phyloP scores from a whole-genome alignment of 2,797 vertebrate species.

The Pangasius krempfi region DNA sequence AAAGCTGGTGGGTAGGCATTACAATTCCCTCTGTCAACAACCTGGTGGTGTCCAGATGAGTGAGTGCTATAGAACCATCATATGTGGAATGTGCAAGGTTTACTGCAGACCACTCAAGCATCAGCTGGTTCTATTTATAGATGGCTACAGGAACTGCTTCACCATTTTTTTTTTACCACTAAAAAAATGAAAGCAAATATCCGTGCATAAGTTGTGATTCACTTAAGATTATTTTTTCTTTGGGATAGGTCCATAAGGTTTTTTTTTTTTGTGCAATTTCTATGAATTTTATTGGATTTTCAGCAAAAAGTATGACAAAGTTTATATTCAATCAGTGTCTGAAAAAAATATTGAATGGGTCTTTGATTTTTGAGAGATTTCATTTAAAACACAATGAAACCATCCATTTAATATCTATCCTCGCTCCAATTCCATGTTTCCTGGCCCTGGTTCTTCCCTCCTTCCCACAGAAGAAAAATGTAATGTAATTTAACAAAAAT shows the following conservation, averaged over 20 bases:
- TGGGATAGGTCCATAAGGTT: background rate
- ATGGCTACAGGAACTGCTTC: slow-evolving; percentile 22
- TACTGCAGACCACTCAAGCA: slow-evolving; percentile 31
- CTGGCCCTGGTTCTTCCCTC: background rate
- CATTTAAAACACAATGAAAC: slow-evolving; percentile 28
- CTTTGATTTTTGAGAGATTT: slow-evolving; percentile 15
- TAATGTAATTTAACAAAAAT: background rate
- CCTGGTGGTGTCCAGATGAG: slow-evolving; percentile 28
- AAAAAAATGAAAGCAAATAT: background rate
- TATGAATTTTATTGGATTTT: background rate
- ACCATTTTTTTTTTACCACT: background rate
- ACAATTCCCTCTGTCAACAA: slow-evolving; percentile 48
- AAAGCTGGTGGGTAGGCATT: slow-evolving; percentile 37
- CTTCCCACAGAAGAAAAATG: slow-evolving; percentile 5
- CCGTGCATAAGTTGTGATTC: background rate
- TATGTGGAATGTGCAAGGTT: slow-evolving; percentile 39
- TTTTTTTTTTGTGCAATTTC: background rate
- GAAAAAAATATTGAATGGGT: background rate
- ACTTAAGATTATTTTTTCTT: background rate
- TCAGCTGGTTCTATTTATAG: slow-evolving; percentile 51
- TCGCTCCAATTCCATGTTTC: slow-evolving; percentile 27
- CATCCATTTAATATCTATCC: slow-evolving; percentile 26
- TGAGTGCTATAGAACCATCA: slow-evolving; percentile 35
- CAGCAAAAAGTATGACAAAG: background rate
- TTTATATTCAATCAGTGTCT: background rate